These are phyloP conservation scores for Salvator merianae DNA, from an alignment of 2,113 vertebrate genomes.

Conservation along the genomic window DNA sequence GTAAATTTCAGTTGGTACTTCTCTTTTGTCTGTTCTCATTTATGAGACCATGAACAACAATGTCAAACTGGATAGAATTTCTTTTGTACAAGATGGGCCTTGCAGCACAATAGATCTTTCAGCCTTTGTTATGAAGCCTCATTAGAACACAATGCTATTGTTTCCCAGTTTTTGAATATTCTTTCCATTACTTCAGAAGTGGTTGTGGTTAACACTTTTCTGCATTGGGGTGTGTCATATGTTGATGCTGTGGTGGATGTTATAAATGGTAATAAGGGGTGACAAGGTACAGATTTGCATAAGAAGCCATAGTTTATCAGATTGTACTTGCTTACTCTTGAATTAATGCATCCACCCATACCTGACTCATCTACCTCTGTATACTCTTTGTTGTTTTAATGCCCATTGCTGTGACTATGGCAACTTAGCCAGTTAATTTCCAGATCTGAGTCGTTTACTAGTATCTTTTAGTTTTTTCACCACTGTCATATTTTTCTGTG, in stretches of 20 bases:
- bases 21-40: neutral
- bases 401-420: constrained; percentile 27
- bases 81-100: neutral
- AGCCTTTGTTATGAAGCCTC: neutral
- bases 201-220: neutral
- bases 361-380: constrained; percentile 54
- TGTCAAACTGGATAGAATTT: neutral
- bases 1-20: neutral
- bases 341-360: constrained; percentile 49
- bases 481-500: neutral
- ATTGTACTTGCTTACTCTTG: constrained; percentile 50
- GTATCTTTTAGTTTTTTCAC: constrained; percentile 19
- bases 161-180: neutral
- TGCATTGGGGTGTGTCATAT: neutral
- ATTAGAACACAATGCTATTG: neutral
- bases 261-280: constrained; percentile 5
- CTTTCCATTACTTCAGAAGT: neutral
- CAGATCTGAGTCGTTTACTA: constrained; percentile 54
- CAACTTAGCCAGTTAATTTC: constrained; percentile 32
- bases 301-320: constrained; percentile 40
- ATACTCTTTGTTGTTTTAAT: constrained; percentile 46
- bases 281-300: constrained; percentile 25
- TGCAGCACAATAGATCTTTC: neutral
- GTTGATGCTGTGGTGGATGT: neutral
- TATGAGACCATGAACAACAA: constrained; percentile 4